Conservation (phyloP, 35 echinoderm and acorn worm species). For the Diadema setosum region DNA sequence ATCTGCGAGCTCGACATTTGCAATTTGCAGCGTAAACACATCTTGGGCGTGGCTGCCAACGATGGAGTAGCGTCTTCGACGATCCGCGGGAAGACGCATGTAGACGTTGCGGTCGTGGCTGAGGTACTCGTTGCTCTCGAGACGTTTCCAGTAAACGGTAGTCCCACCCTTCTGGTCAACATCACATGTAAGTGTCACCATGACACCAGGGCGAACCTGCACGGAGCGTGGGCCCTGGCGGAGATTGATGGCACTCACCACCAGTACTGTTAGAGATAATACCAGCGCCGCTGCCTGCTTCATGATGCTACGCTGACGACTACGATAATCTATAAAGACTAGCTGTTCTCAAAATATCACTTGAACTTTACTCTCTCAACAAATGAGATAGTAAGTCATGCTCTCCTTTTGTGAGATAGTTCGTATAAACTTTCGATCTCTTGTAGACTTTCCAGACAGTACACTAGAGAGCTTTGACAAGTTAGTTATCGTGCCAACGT, state of each 20-base stretch:
- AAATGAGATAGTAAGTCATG: no score
- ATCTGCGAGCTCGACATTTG: background rate
- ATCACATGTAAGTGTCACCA: background rate
- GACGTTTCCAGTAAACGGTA: background rate
- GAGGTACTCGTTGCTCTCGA: background rate
- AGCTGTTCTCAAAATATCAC: no score
- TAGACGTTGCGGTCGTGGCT: background rate
- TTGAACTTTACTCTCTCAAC: no score
- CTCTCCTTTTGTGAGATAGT: no score
- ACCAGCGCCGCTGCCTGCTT: background rate
- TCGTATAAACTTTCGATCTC: no score
- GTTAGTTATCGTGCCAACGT: no score
- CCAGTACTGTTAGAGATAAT: background rate
- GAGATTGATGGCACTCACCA: background rate
- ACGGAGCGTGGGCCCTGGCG: background rate
- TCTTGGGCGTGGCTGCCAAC: background rate
- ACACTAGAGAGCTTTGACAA: no score
- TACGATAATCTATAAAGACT: no score
- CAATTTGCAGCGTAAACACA: background rate
- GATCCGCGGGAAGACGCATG: background rate
- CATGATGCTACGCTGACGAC: no score
- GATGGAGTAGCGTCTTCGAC: background rate
- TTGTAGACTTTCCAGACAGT: no score
- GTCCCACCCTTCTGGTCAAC: conserved; percentile 2
- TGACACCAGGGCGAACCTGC: background rate